Evolutionary conservation across 2,113 vertebrate species (phyloP), one percentile per base, ranked within the genome.

Genomic region (Ceyx cyanopectus): DNA sequence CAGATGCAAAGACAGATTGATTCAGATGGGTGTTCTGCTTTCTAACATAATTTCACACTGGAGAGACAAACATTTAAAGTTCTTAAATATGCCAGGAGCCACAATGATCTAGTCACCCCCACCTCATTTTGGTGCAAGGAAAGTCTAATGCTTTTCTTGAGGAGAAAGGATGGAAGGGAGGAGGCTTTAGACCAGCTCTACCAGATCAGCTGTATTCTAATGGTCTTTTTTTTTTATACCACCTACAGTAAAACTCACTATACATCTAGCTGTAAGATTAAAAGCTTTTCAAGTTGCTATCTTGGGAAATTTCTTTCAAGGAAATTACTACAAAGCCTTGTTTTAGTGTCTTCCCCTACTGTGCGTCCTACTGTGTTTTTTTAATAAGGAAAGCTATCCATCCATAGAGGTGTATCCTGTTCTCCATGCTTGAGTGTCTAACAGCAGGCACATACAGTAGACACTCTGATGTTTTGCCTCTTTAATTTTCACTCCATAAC

Each of bases 311-410:
- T 98, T 98, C 95, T 97, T 98, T 94, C 95, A 98, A 98, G 98
- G 97, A 98, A 98, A 98, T 98, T 98, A 98, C 97, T 98, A 98
- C 98, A 99, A 99, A 99, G 97, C 98, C 98, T 98, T 99, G 98
- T 99, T 99, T 99, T 98, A 98, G 98, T 97, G 97, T 67, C 95
- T 98, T 98, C 97, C 97, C 98, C 98, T 98, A 98, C 98, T 98
- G 98, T 98, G 98, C 96, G 92, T 98, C 98, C 98, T 98, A 98
- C 98, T 99, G 98, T 97, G 98, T 97, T 98, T 98, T 99, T 99
- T 99, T 99, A 99, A 99, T 99, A 98, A 99, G 98, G 98, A 99
- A 99, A 99, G 97, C 98, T 98, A 99, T 98, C 98, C 99, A 99
- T 98, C 98, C 99, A 99, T 98, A 98, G 98, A 99, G 98, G 98